These are phyloP conservation scores for Narcine bancroftii DNA, from an alignment of 2,113 vertebrate species.

Conservation along the genomic window DNA sequence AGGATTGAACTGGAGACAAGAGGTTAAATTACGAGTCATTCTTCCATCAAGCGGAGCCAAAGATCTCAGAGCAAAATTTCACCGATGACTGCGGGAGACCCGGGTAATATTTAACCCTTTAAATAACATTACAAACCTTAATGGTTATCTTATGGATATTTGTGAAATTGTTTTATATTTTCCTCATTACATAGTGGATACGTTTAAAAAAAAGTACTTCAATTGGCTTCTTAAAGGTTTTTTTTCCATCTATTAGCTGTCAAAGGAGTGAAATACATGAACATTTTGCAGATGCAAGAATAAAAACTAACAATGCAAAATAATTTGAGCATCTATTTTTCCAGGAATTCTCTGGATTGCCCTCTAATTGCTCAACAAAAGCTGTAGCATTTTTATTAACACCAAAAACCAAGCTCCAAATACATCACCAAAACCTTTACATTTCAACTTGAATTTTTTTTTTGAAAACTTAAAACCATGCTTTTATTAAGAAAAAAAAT, in stretches of 20 bases:
- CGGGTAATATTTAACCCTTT: not conserved
- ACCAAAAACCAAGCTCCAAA: not conserved
- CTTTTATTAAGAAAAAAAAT: not conserved
- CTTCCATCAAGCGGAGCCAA: not conserved
- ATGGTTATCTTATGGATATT: not conserved
- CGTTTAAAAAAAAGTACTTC: not conserved
- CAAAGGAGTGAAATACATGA: not conserved
- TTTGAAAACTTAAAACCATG: not conserved
- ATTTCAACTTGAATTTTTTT: not conserved
- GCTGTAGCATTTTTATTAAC: not conserved
- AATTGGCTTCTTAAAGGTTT: too few species aligned
- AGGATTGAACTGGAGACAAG: too few species aligned
- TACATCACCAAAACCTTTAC: not conserved
- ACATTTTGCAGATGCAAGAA: not conserved
- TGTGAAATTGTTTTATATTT: not conserved
- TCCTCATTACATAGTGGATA: not conserved
- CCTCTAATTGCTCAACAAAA: not conserved
- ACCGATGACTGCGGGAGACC: too few species aligned
- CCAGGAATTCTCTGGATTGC: not conserved
- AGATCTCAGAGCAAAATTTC: not conserved
- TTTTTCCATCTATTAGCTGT: too few species aligned
- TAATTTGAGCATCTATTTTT: not conserved
- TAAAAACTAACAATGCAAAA: not conserved
- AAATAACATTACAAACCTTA: not conserved
- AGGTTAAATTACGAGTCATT: too few species aligned